These are phyloP conservation scores for Disparrhopalites patrizii DNA, from an alignment of 2,888 invertebrate species.

Conservation along the genomic window DNA sequence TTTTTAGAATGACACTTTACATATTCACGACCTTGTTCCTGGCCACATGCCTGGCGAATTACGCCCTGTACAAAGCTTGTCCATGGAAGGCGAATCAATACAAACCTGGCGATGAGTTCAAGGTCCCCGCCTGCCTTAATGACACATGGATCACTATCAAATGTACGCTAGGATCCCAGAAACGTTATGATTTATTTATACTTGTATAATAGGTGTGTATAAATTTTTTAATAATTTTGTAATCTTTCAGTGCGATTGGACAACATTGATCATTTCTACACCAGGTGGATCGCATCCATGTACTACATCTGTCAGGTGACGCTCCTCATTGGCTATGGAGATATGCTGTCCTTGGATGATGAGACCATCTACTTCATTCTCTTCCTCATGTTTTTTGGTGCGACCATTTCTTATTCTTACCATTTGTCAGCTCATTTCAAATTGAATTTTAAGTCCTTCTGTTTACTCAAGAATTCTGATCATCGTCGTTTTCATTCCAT, in stretches of 20 bases:
- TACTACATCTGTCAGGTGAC: conserved; percentile 44
- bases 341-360: conserved; percentile 35
- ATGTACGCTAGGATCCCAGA: too few species aligned
- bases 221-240: too few species aligned
- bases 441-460: too few species aligned
- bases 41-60: background rate
- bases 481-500: background rate
- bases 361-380: conserved; percentile 33
- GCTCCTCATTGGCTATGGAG: conserved; percentile 46
- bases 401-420: too few species aligned
- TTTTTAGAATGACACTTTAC: background rate
- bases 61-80: conserved; percentile 10
- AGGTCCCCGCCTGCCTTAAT: conserved; percentile 34
- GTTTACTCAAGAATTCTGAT: background rate
- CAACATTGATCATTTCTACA: background rate
- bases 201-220: too few species aligned
- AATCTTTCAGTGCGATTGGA: background rate
- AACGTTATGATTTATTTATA: too few species aligned
- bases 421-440: background rate
- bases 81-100: background rate
- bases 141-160: conserved; percentile 34
- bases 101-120: conserved; percentile 29
- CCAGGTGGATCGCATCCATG: conserved; percentile 37
- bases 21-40: background rate
- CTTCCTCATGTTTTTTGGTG: conserved; percentile 42